Percentiles rank a stretch among this genome's conserved stretches.
phyloP scores from a whole-genome alignment of 2,797 vertebrate genomes.

The Siniperca undulata region DNA sequence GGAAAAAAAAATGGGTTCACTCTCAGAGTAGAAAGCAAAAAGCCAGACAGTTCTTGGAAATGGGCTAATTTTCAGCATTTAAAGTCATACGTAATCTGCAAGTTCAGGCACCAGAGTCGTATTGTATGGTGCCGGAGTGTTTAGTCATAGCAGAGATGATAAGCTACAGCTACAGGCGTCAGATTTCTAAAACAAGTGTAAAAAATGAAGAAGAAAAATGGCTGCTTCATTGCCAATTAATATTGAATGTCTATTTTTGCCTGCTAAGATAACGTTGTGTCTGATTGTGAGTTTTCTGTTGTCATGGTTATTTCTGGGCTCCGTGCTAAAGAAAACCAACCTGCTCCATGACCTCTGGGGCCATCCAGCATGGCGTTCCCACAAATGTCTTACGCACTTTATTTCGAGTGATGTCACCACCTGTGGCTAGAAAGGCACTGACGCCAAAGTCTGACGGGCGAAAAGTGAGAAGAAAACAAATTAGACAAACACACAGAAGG shows the following conservation, averaged over 20 bases:
- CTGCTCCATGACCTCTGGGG: conserved; percentile 99
- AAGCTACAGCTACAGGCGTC: neutral
- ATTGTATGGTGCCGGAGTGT: neutral
- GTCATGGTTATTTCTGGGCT: neutral
- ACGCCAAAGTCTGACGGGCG: conserved; percentile 92
- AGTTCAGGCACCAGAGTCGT: neutral
- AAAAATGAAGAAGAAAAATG: neutral
- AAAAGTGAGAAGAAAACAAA: neutral
- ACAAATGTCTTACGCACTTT: conserved; percentile 99
- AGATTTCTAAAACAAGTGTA: neutral
- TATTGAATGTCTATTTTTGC: neutral
- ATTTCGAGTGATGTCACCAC: conserved; percentile 97
- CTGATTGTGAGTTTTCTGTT: neutral
- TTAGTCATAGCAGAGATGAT: conserved; percentile 9
- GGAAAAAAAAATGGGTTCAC: neutral
- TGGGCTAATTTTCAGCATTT: neutral
- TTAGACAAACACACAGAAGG: neutral
- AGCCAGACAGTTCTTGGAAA: neutral
- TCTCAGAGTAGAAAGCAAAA: neutral
- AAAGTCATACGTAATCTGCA: neutral
- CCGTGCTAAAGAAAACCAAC: conserved; percentile 70
- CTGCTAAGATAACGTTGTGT: neutral
- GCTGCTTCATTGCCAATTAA: neutral
- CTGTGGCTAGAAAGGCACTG: conserved; percentile 96
- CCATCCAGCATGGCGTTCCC: conserved; percentile 99